Evolutionary conservation across 2,888 invertebrate genomes (phyloP).

Genomic region (Mythimna loreyi): DNA sequence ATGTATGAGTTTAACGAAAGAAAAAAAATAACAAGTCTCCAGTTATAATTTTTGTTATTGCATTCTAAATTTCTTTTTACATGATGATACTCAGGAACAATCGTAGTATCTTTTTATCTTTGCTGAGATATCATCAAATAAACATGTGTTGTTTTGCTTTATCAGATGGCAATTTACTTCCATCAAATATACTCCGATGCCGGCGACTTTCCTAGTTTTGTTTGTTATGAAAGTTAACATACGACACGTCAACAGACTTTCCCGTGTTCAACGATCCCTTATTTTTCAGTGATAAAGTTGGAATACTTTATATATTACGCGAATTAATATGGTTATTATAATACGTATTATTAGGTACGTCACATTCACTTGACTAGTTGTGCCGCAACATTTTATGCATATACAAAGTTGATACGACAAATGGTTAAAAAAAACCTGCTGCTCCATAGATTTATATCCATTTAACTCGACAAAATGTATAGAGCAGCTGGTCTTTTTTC

Average conservation of each 20-base stretch:
- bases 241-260: constrained; percentile 84
- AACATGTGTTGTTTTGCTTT: constrained; percentile 7
- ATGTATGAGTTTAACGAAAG: too few relatives aligned
- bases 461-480: too few relatives aligned
- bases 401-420: too few relatives aligned
- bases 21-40: too few relatives aligned
- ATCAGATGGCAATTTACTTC: constrained; percentile 84
- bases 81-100: not conserved
- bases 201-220: constrained; percentile 87
- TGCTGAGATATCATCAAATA: not conserved
- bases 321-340: not conserved
- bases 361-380: not conserved
- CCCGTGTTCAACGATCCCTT: constrained; percentile 85
- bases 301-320: constrained; percentile 42
- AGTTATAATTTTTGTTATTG: too few relatives aligned
- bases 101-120: not conserved
- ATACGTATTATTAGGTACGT: too few relatives aligned
- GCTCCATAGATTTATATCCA: too few relatives aligned
- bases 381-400: not conserved
- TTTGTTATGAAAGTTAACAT: constrained; percentile 81
- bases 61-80: too few relatives aligned
- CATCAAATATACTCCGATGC: constrained; percentile 87
- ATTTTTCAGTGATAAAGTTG: constrained; percentile 85
- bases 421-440: too few relatives aligned
- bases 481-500: too few relatives aligned